phyloP scores from a whole-genome alignment of 2,797 vertebrate genomes.

The Chaenodraco wilsoni region DNA sequence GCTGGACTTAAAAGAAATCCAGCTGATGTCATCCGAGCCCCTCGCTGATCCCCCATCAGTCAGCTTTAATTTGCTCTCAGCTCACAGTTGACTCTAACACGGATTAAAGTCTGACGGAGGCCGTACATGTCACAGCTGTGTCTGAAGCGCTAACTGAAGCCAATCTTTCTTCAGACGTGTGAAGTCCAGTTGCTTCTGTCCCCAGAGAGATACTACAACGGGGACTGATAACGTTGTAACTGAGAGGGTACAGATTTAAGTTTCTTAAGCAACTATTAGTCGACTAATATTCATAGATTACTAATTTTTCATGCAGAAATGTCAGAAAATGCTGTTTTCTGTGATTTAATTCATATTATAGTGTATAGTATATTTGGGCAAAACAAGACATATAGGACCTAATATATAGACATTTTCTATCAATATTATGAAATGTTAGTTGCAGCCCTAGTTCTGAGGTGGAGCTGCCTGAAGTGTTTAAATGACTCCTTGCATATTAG shows the following conservation, averaged over 20 bases:
- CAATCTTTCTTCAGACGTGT: background rate
- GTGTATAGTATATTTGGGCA: too few species aligned
- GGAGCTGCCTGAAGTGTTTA: background rate
- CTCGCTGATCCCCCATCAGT: slow-evolving; percentile 37
- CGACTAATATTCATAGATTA: too few species aligned
- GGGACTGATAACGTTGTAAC: slow-evolving; percentile 19
- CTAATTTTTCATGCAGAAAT: too few species aligned
- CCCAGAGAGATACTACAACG: slow-evolving; percentile 16
- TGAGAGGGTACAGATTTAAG: background rate
- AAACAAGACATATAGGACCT: too few species aligned
- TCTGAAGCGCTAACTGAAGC: slow-evolving; percentile 41
- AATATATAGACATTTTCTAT: too few species aligned
- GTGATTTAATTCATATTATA: too few species aligned
- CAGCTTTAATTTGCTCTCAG: slow-evolving; percentile 47
- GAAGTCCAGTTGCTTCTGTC: slow-evolving; percentile 29
- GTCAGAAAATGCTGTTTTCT: too few species aligned
- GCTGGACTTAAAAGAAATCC: background rate
- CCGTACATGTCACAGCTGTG: slow-evolving; percentile 36
- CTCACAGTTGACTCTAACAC: slow-evolving; percentile 29
- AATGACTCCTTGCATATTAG: slow-evolving; percentile 10
- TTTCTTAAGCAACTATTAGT: background rate
- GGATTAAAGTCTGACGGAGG: slow-evolving; percentile 43
- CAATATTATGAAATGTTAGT: too few species aligned
- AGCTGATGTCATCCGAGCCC: slow-evolving; percentile 30
- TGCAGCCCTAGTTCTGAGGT: background rate